Evolutionary conservation across 2,888 invertebrate genomes (phyloP).

Genomic region (Luperina testacea): DNA sequence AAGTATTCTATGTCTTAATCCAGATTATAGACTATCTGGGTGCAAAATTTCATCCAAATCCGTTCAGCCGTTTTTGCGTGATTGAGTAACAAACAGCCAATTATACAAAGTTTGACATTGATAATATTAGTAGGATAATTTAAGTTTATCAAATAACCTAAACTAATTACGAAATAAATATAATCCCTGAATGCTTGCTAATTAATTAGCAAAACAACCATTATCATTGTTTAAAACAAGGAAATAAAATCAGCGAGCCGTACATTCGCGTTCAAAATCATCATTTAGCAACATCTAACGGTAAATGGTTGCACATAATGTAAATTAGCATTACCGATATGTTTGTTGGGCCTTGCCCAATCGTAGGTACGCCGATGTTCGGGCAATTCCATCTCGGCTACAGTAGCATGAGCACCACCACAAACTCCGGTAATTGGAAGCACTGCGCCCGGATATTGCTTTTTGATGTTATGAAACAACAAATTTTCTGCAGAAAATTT

Average conservation of each 20-base stretch:
- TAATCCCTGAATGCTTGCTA: background rate
- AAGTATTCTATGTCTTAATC: background rate
- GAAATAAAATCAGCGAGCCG: slow-evolving; percentile 25
- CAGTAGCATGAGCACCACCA: slow-evolving; percentile 73
- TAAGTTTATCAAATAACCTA: background rate
- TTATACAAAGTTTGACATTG: background rate
- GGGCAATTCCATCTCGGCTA: slow-evolving; percentile 75
- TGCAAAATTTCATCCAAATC: background rate
- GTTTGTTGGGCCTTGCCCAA: slow-evolving; percentile 42
- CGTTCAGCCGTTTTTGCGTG: background rate
- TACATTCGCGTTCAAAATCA: slow-evolving; percentile 35
- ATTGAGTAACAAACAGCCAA: background rate
- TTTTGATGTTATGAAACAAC: slow-evolving; percentile 74
- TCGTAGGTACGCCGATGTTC: slow-evolving; percentile 49
- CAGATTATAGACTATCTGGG: background rate
- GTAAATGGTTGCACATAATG: slow-evolving; percentile 40
- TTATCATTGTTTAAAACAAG: slow-evolving; percentile 21
- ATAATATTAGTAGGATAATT: background rate
- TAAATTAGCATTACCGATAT: slow-evolving; percentile 59
- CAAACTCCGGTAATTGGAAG: slow-evolving; percentile 79
- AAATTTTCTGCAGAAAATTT: slow-evolving; percentile 54
- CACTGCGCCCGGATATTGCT: slow-evolving; percentile 76
- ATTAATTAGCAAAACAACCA: slow-evolving; percentile 16
- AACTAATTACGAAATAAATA: background rate
- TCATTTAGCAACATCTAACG: slow-evolving; percentile 40